Conservation (phyloP, 2,888 invertebrate genomes). For the Eupithecia inturbata region DNA sequence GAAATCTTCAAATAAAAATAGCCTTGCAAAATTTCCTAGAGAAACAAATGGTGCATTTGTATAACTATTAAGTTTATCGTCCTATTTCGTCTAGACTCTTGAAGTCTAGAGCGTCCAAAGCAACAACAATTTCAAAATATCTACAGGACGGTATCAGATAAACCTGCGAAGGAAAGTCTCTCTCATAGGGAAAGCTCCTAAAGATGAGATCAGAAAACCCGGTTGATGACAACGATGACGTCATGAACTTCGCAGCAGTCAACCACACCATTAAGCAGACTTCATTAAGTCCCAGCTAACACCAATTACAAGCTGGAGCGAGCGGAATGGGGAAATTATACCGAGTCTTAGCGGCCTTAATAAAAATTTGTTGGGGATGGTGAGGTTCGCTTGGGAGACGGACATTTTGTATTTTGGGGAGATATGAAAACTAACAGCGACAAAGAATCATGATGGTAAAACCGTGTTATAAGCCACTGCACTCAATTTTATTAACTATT, state of each 20-base stretch:
- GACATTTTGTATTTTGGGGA: slow-evolving; percentile 19
- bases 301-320: slow-evolving; percentile 34
- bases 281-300: slow-evolving; percentile 37
- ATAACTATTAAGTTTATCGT: too few relatives aligned
- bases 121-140: too few relatives aligned
- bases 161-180: too few relatives aligned
- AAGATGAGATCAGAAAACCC: not conserved
- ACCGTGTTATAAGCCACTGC: not conserved
- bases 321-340: slow-evolving; percentile 78
- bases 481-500: not conserved
- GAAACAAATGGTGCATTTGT: too few relatives aligned
- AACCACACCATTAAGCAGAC: slow-evolving; percentile 26
- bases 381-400: slow-evolving; percentile 43
- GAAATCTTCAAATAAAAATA: too few relatives aligned
- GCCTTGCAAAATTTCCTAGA: too few relatives aligned
- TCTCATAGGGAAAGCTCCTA: too few relatives aligned
- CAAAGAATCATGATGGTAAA: not conserved
- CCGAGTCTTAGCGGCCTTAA: slow-evolving; percentile 76
- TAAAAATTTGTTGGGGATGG: slow-evolving; percentile 79
- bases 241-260: not conserved
- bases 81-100: too few relatives aligned
- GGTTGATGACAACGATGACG: not conserved
- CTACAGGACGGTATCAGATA: too few relatives aligned
- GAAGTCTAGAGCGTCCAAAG: too few relatives aligned
- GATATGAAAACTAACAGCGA: not conserved